Evolutionary conservation across 2,797 vertebrate species (phyloP), one percentile per base, ranked within the genome.

Genomic region (Lates japonicus): DNA sequence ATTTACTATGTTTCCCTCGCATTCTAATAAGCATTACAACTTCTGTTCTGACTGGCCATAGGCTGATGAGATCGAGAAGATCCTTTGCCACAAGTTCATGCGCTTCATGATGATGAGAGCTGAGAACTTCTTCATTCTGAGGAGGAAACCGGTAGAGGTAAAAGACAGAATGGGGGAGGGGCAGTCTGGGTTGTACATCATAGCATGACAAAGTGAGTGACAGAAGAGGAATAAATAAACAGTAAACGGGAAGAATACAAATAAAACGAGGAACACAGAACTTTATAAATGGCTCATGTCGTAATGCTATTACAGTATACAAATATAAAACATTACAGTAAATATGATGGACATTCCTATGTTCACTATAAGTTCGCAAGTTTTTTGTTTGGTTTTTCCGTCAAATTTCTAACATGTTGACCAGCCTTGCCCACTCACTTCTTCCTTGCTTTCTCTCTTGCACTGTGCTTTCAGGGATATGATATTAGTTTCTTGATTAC

Each of bases 101-200:
- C 97, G 98, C 68, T 99, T 99, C 89, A 99, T 99, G 98, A 99
- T 99, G 98, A 99, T 99, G 98, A 96, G 98, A 92, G 98, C 98
- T 0, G 98, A 99, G 95, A 99, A 98, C 91, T 99, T 99, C 92
- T 99, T 99, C 91, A 99, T 99, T 68, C 94, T 99, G 76, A 96
- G 98, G 84, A 97, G 98, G 91, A 99, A 99, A 92, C 94, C 98
- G 0, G 97, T 99, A 63, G 98, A 99, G 97, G 98, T 99, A 42
- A 92, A 88, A 39, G 3, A 41, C 4, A 4, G 29, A 20, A 17
- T 5, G 31, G 49, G 6, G 29, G 37, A n/a, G 7, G 41, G 5
- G 1, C 16, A 12, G 20, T 54, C 11, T 42, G 44, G 16, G 19
- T 35, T 59, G 5, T 59, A 0, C 37, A 22, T 25, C 59, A n/a